These are phyloP conservation scores for Orthosia cruda DNA, from an alignment of 2,888 invertebrate genomes.

Conservation along the genomic window DNA sequence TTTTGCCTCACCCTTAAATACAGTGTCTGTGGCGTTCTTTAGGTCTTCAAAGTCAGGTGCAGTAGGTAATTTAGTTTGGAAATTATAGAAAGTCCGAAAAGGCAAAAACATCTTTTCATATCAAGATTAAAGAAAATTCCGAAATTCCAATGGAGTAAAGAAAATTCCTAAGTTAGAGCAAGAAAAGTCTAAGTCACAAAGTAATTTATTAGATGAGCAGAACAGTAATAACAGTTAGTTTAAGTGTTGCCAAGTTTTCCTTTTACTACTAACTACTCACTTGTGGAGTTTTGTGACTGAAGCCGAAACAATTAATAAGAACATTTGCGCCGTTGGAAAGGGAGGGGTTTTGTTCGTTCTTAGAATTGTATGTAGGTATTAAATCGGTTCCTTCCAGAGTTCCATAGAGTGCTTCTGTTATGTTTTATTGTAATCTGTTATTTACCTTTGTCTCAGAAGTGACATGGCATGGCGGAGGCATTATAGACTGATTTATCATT, in stretches of 20 bases:
- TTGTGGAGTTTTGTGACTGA: conserved; percentile 11
- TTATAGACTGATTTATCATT: too few relatives aligned
- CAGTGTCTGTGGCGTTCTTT: too few relatives aligned
- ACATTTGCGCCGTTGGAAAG: background rate
- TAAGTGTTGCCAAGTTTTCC: conserved; percentile 32
- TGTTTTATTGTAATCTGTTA: too few relatives aligned
- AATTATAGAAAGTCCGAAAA: background rate
- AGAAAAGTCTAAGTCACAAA: conserved; percentile 23
- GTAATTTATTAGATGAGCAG: conserved; percentile 19
- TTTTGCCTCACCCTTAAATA: too few relatives aligned
- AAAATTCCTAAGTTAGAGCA: conserved; percentile 9
- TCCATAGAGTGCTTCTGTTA: too few relatives aligned
- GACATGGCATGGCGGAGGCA: too few relatives aligned
- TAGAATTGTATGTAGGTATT: background rate
- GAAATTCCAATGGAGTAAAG: background rate
- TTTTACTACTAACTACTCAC: conserved; percentile 9
- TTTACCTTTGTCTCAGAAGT: too few relatives aligned
- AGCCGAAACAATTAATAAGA: conserved; percentile 17
- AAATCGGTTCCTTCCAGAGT: background rate
- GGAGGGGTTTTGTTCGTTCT: background rate
- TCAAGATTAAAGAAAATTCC: background rate
- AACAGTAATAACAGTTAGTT: conserved; percentile 41
- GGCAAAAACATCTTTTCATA: background rate
- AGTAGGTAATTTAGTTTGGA: background rate
- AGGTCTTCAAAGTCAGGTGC: too few relatives aligned